Conservation (phyloP, 2,888 invertebrate species). For the Dromius quadrimaculatus region DNA sequence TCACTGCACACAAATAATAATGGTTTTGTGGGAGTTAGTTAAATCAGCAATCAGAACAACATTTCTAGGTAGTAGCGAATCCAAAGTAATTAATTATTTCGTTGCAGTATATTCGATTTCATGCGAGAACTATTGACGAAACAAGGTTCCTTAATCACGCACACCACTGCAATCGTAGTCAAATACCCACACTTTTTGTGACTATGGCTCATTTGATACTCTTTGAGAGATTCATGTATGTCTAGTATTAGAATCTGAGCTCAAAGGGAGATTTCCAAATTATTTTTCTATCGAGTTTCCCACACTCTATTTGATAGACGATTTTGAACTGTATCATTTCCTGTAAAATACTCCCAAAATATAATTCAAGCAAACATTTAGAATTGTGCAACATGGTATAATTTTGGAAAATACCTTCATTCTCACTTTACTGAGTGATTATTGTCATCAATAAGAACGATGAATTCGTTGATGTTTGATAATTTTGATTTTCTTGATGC, state of each 20-base stretch:
- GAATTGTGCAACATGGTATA: too few species aligned
- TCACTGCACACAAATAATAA: conserved; percentile 2
- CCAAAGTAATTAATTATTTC: conserved; percentile 12
- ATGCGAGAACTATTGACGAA: background rate
- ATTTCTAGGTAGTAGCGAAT: background rate
- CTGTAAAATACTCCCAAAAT: too few species aligned
- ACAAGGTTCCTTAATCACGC: background rate
- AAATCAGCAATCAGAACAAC: background rate
- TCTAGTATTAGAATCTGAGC: too few species aligned
- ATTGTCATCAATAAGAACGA: background rate
- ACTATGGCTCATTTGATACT: background rate
- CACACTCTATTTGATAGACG: too few species aligned
- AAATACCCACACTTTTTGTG: background rate
- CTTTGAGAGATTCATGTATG: background rate
- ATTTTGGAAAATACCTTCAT: too few species aligned
- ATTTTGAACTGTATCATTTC: too few species aligned
- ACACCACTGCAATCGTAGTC: too few species aligned
- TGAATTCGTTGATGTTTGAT: background rate
- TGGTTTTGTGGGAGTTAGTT: background rate
- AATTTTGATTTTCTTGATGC: too few species aligned
- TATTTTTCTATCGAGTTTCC: too few species aligned
- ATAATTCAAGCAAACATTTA: too few species aligned
- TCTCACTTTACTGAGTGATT: too few species aligned
- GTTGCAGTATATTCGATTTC: conserved; percentile 2
- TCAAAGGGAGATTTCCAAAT: too few species aligned